Conservation (phyloP, 2,113 vertebrate genomes). For the Butorides virescens region DNA sequence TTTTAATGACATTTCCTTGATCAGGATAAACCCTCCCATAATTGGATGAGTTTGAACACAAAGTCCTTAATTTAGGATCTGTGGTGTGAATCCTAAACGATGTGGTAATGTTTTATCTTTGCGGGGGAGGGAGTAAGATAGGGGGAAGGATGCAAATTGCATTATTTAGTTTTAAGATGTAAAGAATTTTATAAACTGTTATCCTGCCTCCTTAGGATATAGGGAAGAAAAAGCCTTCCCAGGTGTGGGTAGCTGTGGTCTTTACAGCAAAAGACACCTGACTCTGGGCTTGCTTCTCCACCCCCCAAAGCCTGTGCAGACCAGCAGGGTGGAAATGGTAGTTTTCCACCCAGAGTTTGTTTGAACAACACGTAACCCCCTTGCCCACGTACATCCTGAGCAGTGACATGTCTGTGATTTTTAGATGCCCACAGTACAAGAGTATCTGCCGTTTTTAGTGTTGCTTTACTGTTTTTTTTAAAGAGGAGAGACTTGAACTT, state of each 20-base stretch:
- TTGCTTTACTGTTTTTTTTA: constrained; percentile 37
- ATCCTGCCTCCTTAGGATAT: not conserved
- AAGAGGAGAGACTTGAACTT: constrained; percentile 15
- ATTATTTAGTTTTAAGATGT: not conserved
- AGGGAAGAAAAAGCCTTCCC: not conserved
- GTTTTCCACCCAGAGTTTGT: not conserved
- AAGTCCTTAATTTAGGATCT: constrained; percentile 10
- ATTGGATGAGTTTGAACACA: not conserved
- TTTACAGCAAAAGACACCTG: not conserved
- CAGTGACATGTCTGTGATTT: not conserved
- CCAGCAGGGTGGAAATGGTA: not conserved
- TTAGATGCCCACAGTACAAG: not conserved
- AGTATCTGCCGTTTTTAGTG: not conserved
- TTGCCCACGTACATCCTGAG: not conserved
- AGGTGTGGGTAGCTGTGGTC: not conserved
- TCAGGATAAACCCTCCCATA: constrained; percentile 2
- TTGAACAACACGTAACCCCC: not conserved
- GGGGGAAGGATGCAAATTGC: not conserved
- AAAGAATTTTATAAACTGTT: not conserved
- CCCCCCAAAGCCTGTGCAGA: not conserved
- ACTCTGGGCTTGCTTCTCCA: not conserved
- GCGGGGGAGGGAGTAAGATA: not conserved
- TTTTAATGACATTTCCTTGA: constrained; percentile 24
- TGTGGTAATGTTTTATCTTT: not conserved
- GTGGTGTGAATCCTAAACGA: constrained; percentile 5